Percentiles rank a stretch among this genome's conserved stretches.
These are phyloP conservation scores for Stenolophus ochropezus DNA, from an alignment of 2,888 invertebrate genomes.

Conservation along the genomic window DNA sequence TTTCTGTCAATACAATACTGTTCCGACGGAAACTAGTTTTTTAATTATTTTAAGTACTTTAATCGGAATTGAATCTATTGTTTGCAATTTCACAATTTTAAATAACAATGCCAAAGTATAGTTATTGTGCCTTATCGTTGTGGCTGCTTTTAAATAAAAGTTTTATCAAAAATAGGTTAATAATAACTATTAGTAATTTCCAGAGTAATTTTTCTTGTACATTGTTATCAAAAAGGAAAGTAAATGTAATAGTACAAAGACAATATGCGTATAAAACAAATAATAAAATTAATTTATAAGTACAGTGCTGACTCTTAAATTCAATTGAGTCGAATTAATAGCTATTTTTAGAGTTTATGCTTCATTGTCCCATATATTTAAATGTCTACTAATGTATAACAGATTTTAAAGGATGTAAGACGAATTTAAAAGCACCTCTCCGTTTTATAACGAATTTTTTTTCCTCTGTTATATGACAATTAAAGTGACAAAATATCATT, in stretches of 20 bases:
- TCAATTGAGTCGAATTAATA: too few relatives aligned
- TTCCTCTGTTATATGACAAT: too few relatives aligned
- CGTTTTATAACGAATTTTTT: too few relatives aligned
- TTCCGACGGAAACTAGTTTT: neutral
- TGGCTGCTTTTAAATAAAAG: neutral
- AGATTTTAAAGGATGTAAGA: too few relatives aligned
- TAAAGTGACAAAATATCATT: too few relatives aligned
- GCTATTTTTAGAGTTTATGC: too few relatives aligned
- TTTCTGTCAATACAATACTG: neutral
- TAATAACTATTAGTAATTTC: neutral
- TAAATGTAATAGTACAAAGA: neutral
- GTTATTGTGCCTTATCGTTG: neutral
- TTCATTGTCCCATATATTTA: too few relatives aligned
- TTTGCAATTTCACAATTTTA: constrained; percentile 2
- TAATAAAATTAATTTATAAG: neutral
- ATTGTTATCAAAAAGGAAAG: neutral
- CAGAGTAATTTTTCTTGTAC: neutral
- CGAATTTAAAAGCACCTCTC: too few relatives aligned
- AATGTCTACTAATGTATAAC: too few relatives aligned
- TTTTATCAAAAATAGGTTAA: neutral
- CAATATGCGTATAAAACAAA: neutral
- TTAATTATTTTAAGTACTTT: neutral
- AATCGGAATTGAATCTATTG: neutral
- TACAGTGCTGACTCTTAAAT: too few relatives aligned
- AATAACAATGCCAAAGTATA: neutral